Conservation (phyloP, 1,140 invertebrate species). For the Eciton burchellii region DNA sequence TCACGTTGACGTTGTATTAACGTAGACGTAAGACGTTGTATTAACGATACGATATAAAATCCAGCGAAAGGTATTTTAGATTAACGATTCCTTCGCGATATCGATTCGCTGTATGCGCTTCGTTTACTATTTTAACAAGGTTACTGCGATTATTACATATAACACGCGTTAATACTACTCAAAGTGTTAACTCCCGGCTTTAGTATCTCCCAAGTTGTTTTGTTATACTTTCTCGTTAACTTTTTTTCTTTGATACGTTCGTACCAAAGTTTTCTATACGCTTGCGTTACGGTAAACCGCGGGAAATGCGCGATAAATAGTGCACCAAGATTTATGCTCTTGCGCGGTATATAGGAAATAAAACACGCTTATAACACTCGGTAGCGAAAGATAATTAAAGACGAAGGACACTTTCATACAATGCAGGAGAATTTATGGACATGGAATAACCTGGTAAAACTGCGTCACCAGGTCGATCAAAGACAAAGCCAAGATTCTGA, state of each 20-base stretch:
- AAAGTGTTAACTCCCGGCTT: slow-evolving; percentile 10
- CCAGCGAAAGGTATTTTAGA: background rate
- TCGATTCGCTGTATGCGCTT: background rate
- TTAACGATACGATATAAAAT: too few relatives aligned
- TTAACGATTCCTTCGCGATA: background rate
- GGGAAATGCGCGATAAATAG: background rate
- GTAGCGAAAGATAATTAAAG: too few relatives aligned
- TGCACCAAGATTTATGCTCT: background rate
- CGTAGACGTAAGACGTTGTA: too few relatives aligned
- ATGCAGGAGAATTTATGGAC: too few relatives aligned
- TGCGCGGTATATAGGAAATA: too few relatives aligned
- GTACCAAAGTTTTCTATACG: slow-evolving; percentile 24
- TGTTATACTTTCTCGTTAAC: background rate
- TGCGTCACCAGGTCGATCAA: too few relatives aligned
- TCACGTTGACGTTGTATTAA: background rate
- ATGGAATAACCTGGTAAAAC: too few relatives aligned
- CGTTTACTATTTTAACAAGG: background rate
- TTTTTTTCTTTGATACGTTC: background rate
- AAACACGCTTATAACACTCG: too few relatives aligned
- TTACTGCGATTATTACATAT: background rate
- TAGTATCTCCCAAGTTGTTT: slow-evolving; percentile 1
- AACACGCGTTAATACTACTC: too few relatives aligned
- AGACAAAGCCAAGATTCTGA: background rate
- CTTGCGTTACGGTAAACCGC: slow-evolving; percentile 10
- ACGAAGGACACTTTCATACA: too few relatives aligned